These are phyloP conservation scores for Drosophila mercatorum DNA, from an alignment of 2,888 invertebrate genomes.

Conservation along the genomic window DNA sequence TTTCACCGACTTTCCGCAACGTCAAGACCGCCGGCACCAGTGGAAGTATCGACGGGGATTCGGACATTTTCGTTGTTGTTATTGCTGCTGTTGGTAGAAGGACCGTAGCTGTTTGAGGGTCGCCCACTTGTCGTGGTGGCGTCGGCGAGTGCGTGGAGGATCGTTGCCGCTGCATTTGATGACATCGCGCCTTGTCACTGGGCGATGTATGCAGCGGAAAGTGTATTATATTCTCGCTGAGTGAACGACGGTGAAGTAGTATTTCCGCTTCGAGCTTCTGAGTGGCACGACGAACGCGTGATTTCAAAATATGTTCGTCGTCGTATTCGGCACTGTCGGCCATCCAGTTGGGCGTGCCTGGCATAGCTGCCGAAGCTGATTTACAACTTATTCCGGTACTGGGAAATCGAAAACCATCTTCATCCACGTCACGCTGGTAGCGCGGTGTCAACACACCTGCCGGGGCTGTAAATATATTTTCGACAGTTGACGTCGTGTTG, in stretches of 20 bases:
- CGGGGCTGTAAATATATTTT: constrained; percentile 66
- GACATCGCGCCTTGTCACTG: constrained; percentile 90
- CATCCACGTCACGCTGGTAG: constrained; percentile 64
- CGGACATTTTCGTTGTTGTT: constrained; percentile 48
- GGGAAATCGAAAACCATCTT: constrained; percentile 78
- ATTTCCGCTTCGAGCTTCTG: constrained; percentile 83
- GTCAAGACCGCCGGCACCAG: constrained; percentile 85
- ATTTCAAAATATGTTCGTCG: constrained; percentile 78
- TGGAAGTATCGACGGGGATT: constrained; percentile 61
- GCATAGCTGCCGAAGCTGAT: constrained; percentile 61
- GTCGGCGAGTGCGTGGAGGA: constrained; percentile 82
- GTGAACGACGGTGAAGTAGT: constrained; percentile 89
- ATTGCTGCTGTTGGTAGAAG: constrained; percentile 33
- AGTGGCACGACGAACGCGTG: constrained; percentile 82
- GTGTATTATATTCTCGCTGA: constrained; percentile 89
- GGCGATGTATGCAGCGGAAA: constrained; percentile 88
- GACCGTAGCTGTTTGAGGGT: constrained; percentile 30
- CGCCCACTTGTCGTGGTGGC: constrained; percentile 77
- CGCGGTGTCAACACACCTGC: constrained; percentile 59
- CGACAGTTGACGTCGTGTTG: constrained; percentile 41
- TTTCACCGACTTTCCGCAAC: constrained; percentile 91
- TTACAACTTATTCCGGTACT: constrained; percentile 46
- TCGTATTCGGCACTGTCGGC: constrained; percentile 79
- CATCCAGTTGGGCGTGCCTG: constrained; percentile 69
- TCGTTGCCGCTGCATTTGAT: constrained; percentile 86